Percentiles rank a stretch among this genome's conserved stretches.
Conservation (phyloP, 2,113 vertebrate genomes). For the Xiphorhynchus elegans region DNA sequence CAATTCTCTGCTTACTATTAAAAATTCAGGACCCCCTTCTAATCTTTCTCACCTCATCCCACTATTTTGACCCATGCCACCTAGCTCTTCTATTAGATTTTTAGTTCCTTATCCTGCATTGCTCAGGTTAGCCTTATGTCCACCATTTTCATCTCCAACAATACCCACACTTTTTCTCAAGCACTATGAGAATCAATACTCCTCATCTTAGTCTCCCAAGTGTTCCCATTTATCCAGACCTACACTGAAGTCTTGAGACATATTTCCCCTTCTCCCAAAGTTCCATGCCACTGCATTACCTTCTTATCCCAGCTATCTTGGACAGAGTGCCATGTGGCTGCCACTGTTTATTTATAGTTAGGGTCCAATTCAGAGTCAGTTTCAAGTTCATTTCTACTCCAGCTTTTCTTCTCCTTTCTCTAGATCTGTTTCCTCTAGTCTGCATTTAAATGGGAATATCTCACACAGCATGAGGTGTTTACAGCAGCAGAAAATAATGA, state of each 20-base stretch:
- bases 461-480: neutral
- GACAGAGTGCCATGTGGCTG: neutral
- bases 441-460: neutral
- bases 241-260: neutral
- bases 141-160: neutral
- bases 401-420: neutral
- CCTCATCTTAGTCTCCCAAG: neutral
- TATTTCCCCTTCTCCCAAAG: neutral
- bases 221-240: neutral
- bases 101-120: neutral
- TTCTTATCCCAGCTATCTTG: neutral
- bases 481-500: neutral
- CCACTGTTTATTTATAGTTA: neutral
- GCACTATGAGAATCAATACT: neutral
- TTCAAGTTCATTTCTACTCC: neutral
- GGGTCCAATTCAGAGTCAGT: neutral
- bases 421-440: neutral
- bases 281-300: too few relatives aligned
- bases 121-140: neutral
- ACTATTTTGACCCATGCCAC: neutral
- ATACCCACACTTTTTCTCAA: rapidly evolving
- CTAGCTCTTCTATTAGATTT: neutral
- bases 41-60: neutral
- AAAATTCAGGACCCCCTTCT: neutral
- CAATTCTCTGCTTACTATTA: neutral